Base-by-base conservation (phyloP, 2,113 vertebrate genomes). In the Clinocottus analis region DNA sequence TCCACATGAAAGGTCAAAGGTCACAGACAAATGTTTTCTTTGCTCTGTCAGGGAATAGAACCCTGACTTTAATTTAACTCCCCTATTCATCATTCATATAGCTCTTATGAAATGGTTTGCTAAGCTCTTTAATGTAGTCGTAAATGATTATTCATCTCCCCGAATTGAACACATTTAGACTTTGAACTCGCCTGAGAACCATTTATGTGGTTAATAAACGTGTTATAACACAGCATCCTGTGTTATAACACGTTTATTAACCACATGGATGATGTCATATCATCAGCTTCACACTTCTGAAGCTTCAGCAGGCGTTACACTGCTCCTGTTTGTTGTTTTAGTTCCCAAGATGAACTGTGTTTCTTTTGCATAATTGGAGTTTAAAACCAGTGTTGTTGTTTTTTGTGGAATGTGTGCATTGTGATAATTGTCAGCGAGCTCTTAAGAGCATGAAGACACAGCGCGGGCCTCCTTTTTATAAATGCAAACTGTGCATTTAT, bases 401-500 rank as follows among this genome's bases (percentile, higher is more conserved):
- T 49, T 64, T 33, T 60, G 58, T 61, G 7, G 19, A 21, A 35
- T 21, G 29, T 37, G n/a, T 31, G 16, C 27, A 13, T 17, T 13
- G 17, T 47, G 10, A 49, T 31, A n/a, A 31, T n/a, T 12, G 25
- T 29, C 3, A 14, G 12, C 13, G 41, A 31, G 25, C 23, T 33
- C n/a, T n/a, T n/a, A n/a, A n/a, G n/a, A n/a, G n/a, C n/a, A n/a
- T 12, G 9, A 51, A 64, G 9, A 12, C 14, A 41, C 58, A 47
- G 62, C 59, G 35, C 2, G 19, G 27, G 12, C 9, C 21, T 60
- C 3, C 25, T n/a, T 56, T 41, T 41, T 23, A 56, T 33, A 31
- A n/a, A 19, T 12, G 12, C 62, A 58, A 75, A 43, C 59, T 62
- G 27, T 49, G 58, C 47, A 43, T 19, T 67, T 47, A 47, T 27